Evolutionary conservation across 2,888 invertebrate species (phyloP).

Genomic region (Chrysotoxum bicinctum): DNA sequence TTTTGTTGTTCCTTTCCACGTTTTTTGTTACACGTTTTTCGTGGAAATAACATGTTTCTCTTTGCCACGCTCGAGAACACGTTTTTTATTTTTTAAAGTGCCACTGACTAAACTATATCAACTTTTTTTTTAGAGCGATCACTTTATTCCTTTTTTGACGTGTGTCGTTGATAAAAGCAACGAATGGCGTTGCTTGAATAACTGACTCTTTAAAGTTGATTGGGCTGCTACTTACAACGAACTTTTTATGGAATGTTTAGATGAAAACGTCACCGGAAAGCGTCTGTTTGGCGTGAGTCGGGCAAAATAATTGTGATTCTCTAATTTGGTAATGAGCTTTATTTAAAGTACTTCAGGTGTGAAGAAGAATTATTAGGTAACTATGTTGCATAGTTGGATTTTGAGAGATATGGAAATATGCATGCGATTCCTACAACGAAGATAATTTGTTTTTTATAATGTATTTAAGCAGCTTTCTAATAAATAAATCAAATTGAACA

Average conservation of each 20-base stretch:
- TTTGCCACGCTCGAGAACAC: conserved; percentile 24
- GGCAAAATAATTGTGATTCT: not conserved
- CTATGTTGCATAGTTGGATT: not conserved
- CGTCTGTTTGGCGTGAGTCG: not conserved
- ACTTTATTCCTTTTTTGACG: not conserved
- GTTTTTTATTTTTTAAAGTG: not conserved
- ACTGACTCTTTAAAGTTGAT: not conserved
- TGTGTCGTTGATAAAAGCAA: not conserved
- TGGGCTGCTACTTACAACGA: not conserved
- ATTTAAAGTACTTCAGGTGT: not conserved
- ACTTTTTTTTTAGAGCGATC: not conserved
- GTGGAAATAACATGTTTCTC: conserved; percentile 36
- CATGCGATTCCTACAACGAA: too few relatives aligned
- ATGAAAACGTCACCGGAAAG: not conserved
- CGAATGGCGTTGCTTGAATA: not conserved
- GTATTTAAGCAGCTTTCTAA: too few relatives aligned
- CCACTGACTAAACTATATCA: conserved; percentile 21
- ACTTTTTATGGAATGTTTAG: not conserved
- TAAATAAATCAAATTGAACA: too few relatives aligned
- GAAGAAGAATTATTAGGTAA: not conserved
- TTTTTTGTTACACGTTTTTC: conserved; percentile 33
- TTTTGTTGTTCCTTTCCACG: conserved; percentile 36
- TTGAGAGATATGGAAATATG: too few relatives aligned
- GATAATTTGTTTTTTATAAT: too few relatives aligned
- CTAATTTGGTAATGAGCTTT: not conserved